A percentile compares a stretch with the other conserved stretches of the same genome.
These are phyloP conservation scores for Cricetomys ansorgei DNA, from an alignment of 2,113 vertebrate species.

Conservation along the genomic window DNA sequence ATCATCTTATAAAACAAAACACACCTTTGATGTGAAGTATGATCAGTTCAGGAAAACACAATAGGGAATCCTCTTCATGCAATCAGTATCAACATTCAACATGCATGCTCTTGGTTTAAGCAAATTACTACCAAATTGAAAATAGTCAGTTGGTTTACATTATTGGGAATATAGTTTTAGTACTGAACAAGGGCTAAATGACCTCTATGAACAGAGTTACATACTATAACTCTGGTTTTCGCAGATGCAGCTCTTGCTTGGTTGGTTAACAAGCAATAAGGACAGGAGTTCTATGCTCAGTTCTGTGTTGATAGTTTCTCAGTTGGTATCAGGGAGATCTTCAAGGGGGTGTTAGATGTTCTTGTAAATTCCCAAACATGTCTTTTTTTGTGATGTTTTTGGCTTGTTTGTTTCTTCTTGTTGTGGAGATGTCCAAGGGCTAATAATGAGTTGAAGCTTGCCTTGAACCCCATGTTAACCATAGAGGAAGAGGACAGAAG, in stretches of 20 bases:
- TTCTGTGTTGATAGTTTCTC: neutral
- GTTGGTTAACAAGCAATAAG: neutral
- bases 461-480: too few species aligned
- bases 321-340: neutral
- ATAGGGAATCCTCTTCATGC: neutral
- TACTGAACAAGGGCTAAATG: neutral
- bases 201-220: too few species aligned
- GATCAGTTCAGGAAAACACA: neutral
- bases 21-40: neutral
- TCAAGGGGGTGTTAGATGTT: neutral
- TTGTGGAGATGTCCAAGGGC: too few species aligned
- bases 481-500: too few species aligned
- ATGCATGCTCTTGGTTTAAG: neutral
- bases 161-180: neutral
- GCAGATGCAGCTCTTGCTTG: neutral
- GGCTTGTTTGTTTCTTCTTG: neutral
- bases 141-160: neutral
- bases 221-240: neutral
- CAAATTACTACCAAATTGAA: neutral
- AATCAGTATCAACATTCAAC: neutral
- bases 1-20: neutral
- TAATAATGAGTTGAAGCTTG: too few species aligned
- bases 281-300: neutral
- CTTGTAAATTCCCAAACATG: neutral
- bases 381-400: neutral